phyloP scores from a whole-genome alignment of 2,113 vertebrate species.

The Phylloscopus whistleri region DNA sequence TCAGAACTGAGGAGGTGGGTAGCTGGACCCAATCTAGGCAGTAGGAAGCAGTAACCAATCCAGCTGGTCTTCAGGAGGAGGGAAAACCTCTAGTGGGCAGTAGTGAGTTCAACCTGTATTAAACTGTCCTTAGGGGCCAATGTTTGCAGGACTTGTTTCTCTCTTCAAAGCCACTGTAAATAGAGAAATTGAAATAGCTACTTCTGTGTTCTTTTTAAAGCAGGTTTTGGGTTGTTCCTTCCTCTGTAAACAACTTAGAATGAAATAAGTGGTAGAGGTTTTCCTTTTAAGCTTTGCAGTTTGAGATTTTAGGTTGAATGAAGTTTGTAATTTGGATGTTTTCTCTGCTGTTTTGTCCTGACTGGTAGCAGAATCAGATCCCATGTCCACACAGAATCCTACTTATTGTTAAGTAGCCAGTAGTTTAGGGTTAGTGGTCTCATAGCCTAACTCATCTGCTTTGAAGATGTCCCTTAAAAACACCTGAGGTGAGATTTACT shows the following conservation, averaged over 20 bases:
- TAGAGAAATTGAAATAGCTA: neutral
- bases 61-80: neutral
- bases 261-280: neutral
- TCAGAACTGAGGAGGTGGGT: neutral
- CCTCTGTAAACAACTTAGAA: neutral
- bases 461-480: neutral
- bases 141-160: neutral
- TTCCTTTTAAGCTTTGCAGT: neutral
- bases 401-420: neutral
- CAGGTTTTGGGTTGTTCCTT: neutral
- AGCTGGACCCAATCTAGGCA: rapidly evolving
- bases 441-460: neutral
- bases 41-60: neutral
- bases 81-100: neutral
- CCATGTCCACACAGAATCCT: rapidly evolving
- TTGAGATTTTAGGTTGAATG: neutral
- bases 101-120: neutral
- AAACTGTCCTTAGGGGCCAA: neutral
- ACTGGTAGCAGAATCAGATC: neutral
- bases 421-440: neutral
- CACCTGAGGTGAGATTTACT: neutral
- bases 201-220: neutral
- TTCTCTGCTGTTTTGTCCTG: neutral
- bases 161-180: neutral
- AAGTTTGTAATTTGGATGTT: neutral